Base-by-base conservation (phyloP, 2,113 vertebrate genomes). In the Eira barbara region DNA sequence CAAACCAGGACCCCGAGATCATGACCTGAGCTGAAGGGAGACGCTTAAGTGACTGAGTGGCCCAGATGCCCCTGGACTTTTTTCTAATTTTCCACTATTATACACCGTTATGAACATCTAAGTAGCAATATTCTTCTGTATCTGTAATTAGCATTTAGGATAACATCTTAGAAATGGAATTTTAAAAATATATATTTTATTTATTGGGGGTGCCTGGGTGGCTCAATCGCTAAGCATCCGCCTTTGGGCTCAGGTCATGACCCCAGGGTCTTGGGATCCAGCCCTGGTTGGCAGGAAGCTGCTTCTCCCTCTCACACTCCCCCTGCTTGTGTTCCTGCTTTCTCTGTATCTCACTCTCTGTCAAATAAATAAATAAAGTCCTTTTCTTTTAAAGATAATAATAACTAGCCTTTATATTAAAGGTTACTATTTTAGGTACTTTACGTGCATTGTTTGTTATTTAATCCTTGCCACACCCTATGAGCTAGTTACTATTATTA, bases 371-470 rank as follows among this genome's bases (percentile, higher is more conserved):
- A 57, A 57, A 57, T 57, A 25, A 59, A 59, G 25, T 61, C 23
- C 25, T 4, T 59, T 59, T 59, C 5, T 61, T 61, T 61, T 61
- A 27, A 61, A 61, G 59, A 61, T 55, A 45, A 59, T 94, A 94
- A 36, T 55, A 57, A 52, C 42, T 61, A 91, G 59, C 11, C 13
- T 57, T 47, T 89, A 84, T 80, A 67, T 78, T 85, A 97, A 91
- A 84, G 7, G 27, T 65, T 92, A 86, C n/a, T 89, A 67, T 96
- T 89, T 15, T 96, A 93, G 96, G 29, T 36, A 89, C 52, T 94
- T 94, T 73, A 31, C n/a, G 23, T 91, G 25, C 63, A 59, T 71
- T 84, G 45, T 84, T 95, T 95, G 34, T 85, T 88, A 79, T 83
- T 97, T 91, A 81, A 85, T 74, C 63, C 11, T 94, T 93, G 55